phyloP scores from a whole-genome alignment of 1,140 invertebrate species.

The Venturia canescens region DNA sequence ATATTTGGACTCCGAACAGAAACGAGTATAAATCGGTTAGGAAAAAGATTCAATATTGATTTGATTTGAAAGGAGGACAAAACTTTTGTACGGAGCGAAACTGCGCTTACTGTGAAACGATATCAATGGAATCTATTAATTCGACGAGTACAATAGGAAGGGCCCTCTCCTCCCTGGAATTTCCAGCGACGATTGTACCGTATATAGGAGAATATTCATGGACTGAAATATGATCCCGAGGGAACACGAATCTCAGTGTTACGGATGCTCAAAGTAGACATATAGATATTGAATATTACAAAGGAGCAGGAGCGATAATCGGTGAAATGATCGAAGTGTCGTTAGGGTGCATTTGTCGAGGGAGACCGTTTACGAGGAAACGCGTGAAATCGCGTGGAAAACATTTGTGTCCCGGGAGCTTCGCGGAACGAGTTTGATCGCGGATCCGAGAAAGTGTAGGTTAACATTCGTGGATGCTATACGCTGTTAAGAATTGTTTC shows the following conservation, averaged over 20 bases:
- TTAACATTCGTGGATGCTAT: not conserved
- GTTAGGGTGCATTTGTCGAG: conserved; percentile 4
- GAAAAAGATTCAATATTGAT: too few relatives aligned
- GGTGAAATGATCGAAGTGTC: not conserved
- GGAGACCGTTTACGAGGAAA: not conserved
- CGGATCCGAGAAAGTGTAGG: not conserved
- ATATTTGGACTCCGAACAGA: not conserved
- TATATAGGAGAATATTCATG: too few relatives aligned
- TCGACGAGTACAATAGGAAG: too few relatives aligned
- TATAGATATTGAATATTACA: conserved; percentile 4
- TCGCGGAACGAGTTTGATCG: not conserved
- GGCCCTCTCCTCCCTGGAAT: too few relatives aligned
- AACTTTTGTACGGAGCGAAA: too few relatives aligned
- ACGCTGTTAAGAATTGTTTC: not conserved
- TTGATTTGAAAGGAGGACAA: too few relatives aligned
- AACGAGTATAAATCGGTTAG: not conserved
- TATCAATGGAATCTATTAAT: too few relatives aligned
- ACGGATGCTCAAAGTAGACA: not conserved
- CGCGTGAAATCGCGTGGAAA: conserved; percentile 35
- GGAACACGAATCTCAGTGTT: too few relatives aligned
- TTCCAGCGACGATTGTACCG: too few relatives aligned
- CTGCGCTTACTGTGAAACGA: not conserved
- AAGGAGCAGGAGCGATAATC: not conserved
- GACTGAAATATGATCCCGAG: too few relatives aligned
- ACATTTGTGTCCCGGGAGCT: conserved; percentile 27